Evolutionary conservation across 2,888 invertebrate genomes (phyloP).

Genomic region (Stenurella melanura): DNA sequence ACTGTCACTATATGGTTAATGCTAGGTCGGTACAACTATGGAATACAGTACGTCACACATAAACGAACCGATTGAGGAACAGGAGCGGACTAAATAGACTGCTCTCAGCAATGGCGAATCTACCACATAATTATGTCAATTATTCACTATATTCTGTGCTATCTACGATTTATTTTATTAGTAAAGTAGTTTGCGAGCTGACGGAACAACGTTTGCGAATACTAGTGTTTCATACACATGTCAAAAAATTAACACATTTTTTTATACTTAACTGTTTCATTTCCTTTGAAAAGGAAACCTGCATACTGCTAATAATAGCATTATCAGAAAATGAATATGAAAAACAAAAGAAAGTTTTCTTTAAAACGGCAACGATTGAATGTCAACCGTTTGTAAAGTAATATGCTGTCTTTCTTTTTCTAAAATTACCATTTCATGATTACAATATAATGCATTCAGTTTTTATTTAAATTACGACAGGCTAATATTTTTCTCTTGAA

Average conservation of each 20-base stretch:
- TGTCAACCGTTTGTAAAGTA: too few relatives aligned
- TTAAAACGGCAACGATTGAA: too few relatives aligned
- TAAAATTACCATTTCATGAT: too few relatives aligned
- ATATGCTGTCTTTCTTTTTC: too few relatives aligned
- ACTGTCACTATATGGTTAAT: neutral
- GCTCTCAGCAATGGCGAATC: conserved; percentile 45
- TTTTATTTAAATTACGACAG: too few relatives aligned
- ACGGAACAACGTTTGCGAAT: neutral
- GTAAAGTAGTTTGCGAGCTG: conserved; percentile 34
- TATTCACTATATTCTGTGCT: conserved; percentile 45
- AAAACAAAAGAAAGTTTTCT: too few relatives aligned
- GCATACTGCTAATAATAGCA: too few relatives aligned
- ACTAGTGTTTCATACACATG: neutral
- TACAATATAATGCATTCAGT: too few relatives aligned
- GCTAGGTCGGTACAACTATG: conserved; percentile 8
- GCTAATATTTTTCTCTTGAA: too few relatives aligned
- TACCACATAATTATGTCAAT: conserved; percentile 45
- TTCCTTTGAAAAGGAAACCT: too few relatives aligned
- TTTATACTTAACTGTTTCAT: too few relatives aligned
- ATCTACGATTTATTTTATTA: conserved; percentile 42
- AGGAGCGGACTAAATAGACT: conserved; percentile 50
- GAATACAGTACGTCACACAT: conserved; percentile 27
- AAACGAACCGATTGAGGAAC: conserved; percentile 46
- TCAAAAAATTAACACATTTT: neutral
- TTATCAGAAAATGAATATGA: too few relatives aligned